Evolutionary conservation across 2,797 vertebrate genomes (phyloP), one percentile per base, ranked within the genome.

Genomic region (Melanogrammus aeglefinus): DNA sequence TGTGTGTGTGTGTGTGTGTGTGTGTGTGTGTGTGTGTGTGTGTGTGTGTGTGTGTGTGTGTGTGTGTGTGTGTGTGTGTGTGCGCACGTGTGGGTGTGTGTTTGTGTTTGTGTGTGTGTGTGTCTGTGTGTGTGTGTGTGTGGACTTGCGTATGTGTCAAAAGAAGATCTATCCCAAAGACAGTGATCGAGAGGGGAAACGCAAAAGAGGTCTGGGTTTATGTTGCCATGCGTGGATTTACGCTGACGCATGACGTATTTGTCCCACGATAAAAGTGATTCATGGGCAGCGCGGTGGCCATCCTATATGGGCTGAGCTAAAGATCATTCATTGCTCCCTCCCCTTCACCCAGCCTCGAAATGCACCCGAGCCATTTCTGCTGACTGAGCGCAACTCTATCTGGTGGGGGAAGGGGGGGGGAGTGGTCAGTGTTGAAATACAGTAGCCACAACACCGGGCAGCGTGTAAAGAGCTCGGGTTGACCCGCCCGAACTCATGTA

Each of bases 291-390:
- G 12, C 10, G 44, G 6, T 29, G 72, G 41, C 12, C 71, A 66
- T 77, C 70, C 36, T 69, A 74, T 77, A 39, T 82, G 80, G 81
- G 73, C 82, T 83, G 77, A 83, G 88, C 81, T 84, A 79, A 89
- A 84, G n/a, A 69, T 81, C 78, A 24, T 66, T 84, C 76, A 82
- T 39, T 7, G 7, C 66, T 78, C 73, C 31, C 73, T 66, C 57
- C 57, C 36, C 38, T 47, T 18, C 6, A 74, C 33, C 29, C 18
- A 38, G 73, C 78, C 47, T 75, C 14, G 31, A 38, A 76, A 8
- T 31, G 31, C 47, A 77, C 44, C 69, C 39, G 33, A 77, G 38
- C 44, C 73, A 31, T 71, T 57, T 76, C 63, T 69, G 63, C 63
- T 69, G 63, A 69, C 63, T 27, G 24, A 69, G 63, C 24, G 63